phyloP scores from a whole-genome alignment of 2,113 vertebrate genomes.

The Platysternon megacephalum region DNA sequence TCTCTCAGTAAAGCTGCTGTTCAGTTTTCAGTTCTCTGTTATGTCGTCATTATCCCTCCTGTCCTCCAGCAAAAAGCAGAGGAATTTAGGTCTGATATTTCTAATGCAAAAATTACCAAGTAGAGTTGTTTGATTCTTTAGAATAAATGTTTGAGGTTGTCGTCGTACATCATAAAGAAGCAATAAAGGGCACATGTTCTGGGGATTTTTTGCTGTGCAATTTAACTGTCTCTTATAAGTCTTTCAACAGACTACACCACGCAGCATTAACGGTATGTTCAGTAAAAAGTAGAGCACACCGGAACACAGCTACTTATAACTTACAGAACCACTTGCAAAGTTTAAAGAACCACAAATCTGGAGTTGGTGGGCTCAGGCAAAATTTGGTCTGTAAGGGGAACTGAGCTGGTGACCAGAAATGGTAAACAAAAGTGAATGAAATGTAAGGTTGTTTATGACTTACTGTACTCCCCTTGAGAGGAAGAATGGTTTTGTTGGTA shows the following conservation, averaged over 20 bases:
- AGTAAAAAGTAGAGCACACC: neutral
- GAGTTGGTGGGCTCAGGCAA: neutral
- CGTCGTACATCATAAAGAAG: neutral
- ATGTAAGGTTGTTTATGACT: neutral
- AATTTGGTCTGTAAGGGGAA: neutral
- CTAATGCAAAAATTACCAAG: neutral
- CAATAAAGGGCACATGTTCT: accelerated
- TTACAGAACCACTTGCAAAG: neutral
- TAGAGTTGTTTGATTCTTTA: neutral
- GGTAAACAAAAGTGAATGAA: neutral
- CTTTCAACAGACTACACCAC: neutral
- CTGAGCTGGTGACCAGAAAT: neutral
- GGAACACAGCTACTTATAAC: neutral
- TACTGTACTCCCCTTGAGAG: neutral
- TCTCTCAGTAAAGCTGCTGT: neutral
- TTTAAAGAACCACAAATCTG: neutral
- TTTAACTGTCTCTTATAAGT: neutral
- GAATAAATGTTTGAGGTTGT: neutral
- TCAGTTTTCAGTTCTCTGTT: neutral
- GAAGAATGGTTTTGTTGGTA: neutral
- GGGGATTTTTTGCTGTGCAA: neutral
- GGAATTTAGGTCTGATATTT: neutral
- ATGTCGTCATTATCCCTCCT: neutral
- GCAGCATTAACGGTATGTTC: neutral
- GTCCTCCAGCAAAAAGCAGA: neutral